These are phyloP conservation scores for Drosophila aff. DNA, from an alignment of 1,140 invertebrate species.

Conservation along the genomic window DNA sequence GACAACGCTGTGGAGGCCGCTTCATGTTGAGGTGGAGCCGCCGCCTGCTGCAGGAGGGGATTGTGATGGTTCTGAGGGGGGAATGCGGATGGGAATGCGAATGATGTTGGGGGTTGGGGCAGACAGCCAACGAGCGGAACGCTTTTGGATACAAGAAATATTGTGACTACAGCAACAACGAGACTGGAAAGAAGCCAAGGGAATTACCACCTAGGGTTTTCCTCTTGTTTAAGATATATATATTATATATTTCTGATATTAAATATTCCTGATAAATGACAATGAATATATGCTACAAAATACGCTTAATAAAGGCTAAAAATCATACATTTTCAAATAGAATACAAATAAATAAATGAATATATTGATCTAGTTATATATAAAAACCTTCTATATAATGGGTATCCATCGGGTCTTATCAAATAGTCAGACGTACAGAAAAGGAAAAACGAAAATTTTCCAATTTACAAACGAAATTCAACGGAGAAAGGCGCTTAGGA, in stretches of 20 bases:
- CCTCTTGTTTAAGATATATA: not conserved
- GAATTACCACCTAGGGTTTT: not conserved
- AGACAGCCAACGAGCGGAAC: slow-evolving; percentile 67
- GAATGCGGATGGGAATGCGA: not conserved
- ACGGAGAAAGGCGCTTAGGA: slow-evolving; percentile 48
- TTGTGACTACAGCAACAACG: slow-evolving; percentile 44
- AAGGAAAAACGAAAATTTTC: slow-evolving; percentile 65
- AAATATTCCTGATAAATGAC: too few species aligned
- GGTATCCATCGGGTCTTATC: not conserved
- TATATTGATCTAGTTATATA: not conserved
- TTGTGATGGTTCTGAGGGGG: slow-evolving; percentile 3
- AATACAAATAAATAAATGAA: not conserved
- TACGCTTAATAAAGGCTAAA: not conserved
- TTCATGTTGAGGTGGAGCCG: slow-evolving; percentile 20
- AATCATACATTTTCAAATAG: not conserved
- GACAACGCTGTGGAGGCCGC: slow-evolving; percentile 45
- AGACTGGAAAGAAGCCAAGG: not conserved
- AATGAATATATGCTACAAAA: not conserved
- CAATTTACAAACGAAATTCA: slow-evolving; percentile 77
- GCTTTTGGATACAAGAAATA: slow-evolving; percentile 78
- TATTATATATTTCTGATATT: not conserved
- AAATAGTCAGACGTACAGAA: slow-evolving; percentile 1
- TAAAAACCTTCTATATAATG: not conserved
- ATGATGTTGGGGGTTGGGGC: not conserved
- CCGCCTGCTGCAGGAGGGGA: not conserved